Percentiles rank a stretch among this genome's conserved stretches.
These are phyloP conservation scores for Novumbra hubbsi DNA, from an alignment of 2,797 vertebrate species.

Conservation along the genomic window DNA sequence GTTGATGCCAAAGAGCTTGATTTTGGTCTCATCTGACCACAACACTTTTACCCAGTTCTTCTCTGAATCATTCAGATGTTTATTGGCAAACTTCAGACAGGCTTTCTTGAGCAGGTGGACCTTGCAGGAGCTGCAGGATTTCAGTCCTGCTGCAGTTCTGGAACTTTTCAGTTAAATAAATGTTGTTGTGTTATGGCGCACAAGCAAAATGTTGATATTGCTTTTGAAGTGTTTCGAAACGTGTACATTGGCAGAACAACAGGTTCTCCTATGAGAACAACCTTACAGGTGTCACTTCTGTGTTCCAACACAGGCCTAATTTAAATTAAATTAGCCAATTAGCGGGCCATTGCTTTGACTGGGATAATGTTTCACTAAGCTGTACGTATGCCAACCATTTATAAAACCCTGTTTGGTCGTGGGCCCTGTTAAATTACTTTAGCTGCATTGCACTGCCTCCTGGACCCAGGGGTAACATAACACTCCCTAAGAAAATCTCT, in stretches of 20 bases:
- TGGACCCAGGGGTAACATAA: neutral
- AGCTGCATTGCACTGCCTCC: neutral
- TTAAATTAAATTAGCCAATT: slow-evolving; percentile 32
- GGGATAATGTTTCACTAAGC: slow-evolving; percentile 29
- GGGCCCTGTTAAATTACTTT: neutral
- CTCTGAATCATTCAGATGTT: too few relatives aligned
- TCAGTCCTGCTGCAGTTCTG: too few relatives aligned
- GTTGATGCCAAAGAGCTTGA: too few relatives aligned
- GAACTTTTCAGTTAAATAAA: too few relatives aligned
- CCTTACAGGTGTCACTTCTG: slow-evolving; percentile 30
- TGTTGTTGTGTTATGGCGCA: too few relatives aligned
- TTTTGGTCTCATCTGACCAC: too few relatives aligned
- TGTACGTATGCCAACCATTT: slow-evolving; percentile 22
- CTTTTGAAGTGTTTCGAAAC: neutral
- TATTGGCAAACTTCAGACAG: too few relatives aligned
- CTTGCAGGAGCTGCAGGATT: too few relatives aligned
- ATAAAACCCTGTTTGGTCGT: slow-evolving; percentile 3
- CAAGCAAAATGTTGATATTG: neutral
- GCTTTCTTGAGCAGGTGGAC: too few relatives aligned
- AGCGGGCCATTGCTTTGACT: slow-evolving; percentile 25
- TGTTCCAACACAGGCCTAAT: slow-evolving; percentile 29
- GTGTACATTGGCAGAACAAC: slow-evolving; percentile 12
- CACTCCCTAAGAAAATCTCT: slow-evolving; percentile 11
- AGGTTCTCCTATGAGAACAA: slow-evolving; percentile 5
- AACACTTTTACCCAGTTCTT: too few relatives aligned